Evolutionary conservation across 2,888 invertebrate genomes (phyloP), one percentile per base, ranked within the genome.

Genomic region (Bombylius discolor): DNA sequence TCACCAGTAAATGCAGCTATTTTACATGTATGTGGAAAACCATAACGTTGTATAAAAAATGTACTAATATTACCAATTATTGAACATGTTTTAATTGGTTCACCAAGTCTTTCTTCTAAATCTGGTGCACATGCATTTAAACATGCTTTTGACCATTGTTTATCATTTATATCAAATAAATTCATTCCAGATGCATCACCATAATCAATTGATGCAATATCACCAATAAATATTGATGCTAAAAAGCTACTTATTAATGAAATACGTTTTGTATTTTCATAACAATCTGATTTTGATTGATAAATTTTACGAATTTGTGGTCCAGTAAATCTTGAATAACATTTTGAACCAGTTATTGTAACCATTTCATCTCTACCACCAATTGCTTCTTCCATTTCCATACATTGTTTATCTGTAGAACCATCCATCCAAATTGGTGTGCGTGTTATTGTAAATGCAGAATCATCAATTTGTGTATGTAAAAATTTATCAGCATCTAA

Each of bases 381-480:
- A 11, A 92, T 79, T 31, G 81, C 82, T 34, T 84, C 80, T 73
- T 97, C 96, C 58, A 98, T 74, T 60, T 84, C 78, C 58, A 69
- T 52, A 59, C 72, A 73, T 59, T 73, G 73, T n/a, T 70, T 70
- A 6, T 68, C 65, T 0, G 72, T 70, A 0, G 70, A 68, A 62
- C 88, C 87, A 72, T 98, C 97, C 93, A 96, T 93, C 98, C 98
- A 98, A 14, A 96, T 84, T 0, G 98, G 97, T 11, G 93, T 89
- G 61, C 89, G 82, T 1, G 78, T 72, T 0, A 89, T 70, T 13
- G 89, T 83, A 72, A 98, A 98, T 9, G 82, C 81, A 0, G 78
- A 76, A 6, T 85, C 83, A 52, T 81, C 79, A 46, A 97, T 75
- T 74, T 96, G 93, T 32, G 87, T 82, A 75, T 91, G 88, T 9